phyloP scores from a whole-genome alignment of 2,797 vertebrate species.

The Sardinella longiceps region DNA sequence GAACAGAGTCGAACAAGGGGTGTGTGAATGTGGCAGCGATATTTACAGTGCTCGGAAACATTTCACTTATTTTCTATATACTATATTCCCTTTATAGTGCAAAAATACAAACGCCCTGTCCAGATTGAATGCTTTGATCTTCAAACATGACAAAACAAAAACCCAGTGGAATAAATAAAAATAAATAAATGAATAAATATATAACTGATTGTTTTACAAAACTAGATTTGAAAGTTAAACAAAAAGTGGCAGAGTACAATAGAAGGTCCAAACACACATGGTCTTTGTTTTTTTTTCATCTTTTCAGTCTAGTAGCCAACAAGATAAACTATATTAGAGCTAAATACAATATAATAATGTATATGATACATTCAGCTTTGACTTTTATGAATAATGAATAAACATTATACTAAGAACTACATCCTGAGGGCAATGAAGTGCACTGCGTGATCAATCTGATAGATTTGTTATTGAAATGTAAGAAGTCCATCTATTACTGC shows the following conservation, averaged over 20 bases:
- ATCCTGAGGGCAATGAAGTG: background rate
- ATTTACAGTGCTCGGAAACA: background rate
- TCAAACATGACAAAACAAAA: conserved; percentile 11
- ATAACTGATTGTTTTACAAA: background rate
- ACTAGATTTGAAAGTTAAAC: background rate
- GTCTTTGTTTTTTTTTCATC: background rate
- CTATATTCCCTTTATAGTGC: background rate
- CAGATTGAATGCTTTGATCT: background rate
- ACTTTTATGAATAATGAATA: background rate
- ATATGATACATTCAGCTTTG: conserved; percentile 12
- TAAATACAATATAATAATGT: background rate
- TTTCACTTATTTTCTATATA: background rate
- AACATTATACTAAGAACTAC: background rate
- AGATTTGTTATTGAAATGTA: background rate
- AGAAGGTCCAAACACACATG: background rate
- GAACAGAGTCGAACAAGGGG: background rate
- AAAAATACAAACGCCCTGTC: conserved; percentile 2
- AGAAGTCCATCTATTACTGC: background rate
- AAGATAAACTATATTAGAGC: background rate
- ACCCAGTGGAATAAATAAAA: background rate
- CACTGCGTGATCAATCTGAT: background rate
- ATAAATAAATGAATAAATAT: background rate
- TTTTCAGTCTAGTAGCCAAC: background rate
- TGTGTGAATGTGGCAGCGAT: background rate
- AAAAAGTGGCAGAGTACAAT: background rate